Conservation (phyloP, 2,113 vertebrate species). For the Miniopterus natalensis region DNA sequence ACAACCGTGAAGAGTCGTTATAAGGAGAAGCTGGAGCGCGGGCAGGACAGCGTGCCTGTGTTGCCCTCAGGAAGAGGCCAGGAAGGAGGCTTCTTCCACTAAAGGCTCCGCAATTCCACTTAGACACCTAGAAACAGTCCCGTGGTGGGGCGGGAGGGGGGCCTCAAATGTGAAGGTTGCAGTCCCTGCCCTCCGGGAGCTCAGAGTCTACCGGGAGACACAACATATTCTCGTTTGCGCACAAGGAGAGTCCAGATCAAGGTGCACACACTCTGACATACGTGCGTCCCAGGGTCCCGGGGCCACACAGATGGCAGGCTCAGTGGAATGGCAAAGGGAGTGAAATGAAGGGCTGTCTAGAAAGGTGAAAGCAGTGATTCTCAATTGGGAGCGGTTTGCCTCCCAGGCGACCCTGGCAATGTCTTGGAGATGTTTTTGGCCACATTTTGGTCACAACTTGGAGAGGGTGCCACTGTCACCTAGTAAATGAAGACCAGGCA, state of each 20-base stretch:
- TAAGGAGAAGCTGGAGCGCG: background rate
- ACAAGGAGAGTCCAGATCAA: background rate
- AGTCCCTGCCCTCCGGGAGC: background rate
- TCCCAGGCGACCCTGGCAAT: background rate
- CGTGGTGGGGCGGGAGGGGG: background rate
- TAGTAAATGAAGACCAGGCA: background rate
- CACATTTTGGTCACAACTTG: background rate
- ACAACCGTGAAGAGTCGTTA: slow-evolving; percentile 41
- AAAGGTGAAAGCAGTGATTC: background rate
- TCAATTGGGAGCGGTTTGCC: background rate
- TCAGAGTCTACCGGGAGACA: background rate
- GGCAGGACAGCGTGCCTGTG: rapidly evolving
- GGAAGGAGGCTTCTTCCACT: background rate
- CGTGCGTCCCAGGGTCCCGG: background rate
- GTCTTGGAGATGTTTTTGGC: background rate
- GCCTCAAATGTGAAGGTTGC: background rate
- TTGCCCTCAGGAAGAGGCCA: background rate
- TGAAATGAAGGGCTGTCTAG: background rate
- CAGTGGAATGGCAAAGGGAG: too few species aligned
- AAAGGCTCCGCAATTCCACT: background rate
- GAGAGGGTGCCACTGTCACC: background rate
- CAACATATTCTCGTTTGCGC: background rate
- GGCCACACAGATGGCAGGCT: rapidly evolving
- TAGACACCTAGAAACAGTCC: background rate
- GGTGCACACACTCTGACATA: rapidly evolving